Evolutionary conservation across 1,140 invertebrate genomes (phyloP), one percentile per base, ranked within the genome.

Genomic region (Pachyrhynchus sulphureomaculatus): DNA sequence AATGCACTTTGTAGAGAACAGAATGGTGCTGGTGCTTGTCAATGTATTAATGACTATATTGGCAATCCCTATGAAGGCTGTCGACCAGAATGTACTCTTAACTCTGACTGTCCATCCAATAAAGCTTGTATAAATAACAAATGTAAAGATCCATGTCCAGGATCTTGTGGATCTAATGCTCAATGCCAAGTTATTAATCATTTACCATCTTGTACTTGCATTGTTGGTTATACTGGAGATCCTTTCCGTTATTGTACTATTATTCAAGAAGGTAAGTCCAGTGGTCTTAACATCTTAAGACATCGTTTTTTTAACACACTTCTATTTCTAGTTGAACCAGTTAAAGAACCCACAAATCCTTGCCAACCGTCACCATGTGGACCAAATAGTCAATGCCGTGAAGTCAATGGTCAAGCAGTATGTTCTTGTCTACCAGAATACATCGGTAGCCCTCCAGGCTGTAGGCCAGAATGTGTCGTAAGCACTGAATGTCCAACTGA

Each of bases 401-500:
- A 77, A 18, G 63, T 76, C 0, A 81, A 81, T 57, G 74, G 72
- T 47, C 78, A 82, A 70, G 82, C 83, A 13, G 64, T 77, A 44
- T 89, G 87, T 66, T 79, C 79, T 32, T 89, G 87, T 66, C 63
- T 85, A 54, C 74, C 76, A 13, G 84, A 83, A 47, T 89, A 87
- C 74, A 78, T 83, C 36, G 85, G 86, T 18, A 82, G 87, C 75
- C 85, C 86, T 5, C 77, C 79, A 48, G 82, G 80, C 20, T 93
- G 92, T 75, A 79, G 89, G 63, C 91, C 91, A 10, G 90, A 93
- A 76, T 94, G 91, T 75, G 85, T 89, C 0, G 82, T 90, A 58
- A 93, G 90, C 72, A 85, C 88, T 1, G 91, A 94, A 64, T 94
- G 91, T 75, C 76, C 88, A 8, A 77, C 83, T 44, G 79, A 83